Evolutionary conservation across 2,888 invertebrate genomes (phyloP).

Genomic region (Polymixis flavicincta): DNA sequence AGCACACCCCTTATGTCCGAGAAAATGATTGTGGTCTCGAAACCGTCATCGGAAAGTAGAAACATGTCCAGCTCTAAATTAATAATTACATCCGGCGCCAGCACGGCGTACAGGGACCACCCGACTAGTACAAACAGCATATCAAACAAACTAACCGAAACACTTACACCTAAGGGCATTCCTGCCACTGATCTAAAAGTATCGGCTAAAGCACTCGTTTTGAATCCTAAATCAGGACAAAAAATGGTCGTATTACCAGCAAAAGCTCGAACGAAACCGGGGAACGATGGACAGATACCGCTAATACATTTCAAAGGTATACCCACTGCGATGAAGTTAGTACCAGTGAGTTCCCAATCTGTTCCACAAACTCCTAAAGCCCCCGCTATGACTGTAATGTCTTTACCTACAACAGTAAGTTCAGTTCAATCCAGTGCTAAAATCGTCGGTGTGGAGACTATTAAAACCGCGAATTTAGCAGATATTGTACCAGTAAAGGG

Average conservation of each 20-base stretch:
- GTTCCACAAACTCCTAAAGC: constrained; percentile 75
- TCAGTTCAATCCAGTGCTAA: constrained; percentile 78
- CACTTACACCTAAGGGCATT: constrained; percentile 85
- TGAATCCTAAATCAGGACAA: constrained; percentile 88
- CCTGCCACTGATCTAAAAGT: constrained; percentile 88
- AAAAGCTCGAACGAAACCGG: constrained; percentile 82
- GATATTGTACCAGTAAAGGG: constrained; percentile 88
- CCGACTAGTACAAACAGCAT: constrained; percentile 78
- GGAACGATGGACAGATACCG: constrained; percentile 83
- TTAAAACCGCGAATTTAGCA: constrained; percentile 87
- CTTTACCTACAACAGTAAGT: constrained; percentile 80
- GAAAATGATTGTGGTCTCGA: constrained; percentile 88
- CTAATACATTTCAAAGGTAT: constrained; percentile 87
- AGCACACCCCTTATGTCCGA: constrained; percentile 77
- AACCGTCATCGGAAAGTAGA: constrained; percentile 80
- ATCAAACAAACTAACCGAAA: constrained; percentile 79
- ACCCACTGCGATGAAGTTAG: constrained; percentile 86
- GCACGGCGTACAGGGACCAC: constrained; percentile 75
- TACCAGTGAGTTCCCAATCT: constrained; percentile 85
- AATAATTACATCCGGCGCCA: constrained; percentile 80
- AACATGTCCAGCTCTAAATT: constrained; percentile 80
- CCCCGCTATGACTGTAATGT: constrained; percentile 77
- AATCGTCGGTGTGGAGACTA: constrained; percentile 77
- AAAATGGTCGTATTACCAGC: constrained; percentile 89
- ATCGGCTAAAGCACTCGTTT: constrained; percentile 86